A percentile compares a stretch with the other conserved stretches of the same genome.
Evolutionary conservation across 2,113 vertebrate genomes (phyloP).

Genomic region (Stigmatopora argus): DNA sequence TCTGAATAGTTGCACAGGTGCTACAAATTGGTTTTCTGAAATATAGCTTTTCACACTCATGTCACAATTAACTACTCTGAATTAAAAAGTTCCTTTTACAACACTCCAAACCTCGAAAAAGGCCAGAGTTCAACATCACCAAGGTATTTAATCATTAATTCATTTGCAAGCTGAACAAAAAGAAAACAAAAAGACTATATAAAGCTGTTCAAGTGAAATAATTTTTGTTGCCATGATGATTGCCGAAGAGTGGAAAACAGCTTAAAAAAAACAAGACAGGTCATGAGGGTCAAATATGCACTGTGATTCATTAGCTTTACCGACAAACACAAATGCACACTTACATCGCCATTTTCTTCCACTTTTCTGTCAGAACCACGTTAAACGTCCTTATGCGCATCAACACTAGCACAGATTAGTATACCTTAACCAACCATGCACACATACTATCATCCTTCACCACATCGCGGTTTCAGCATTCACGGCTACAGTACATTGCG

Average conservation of each 20-base stretch:
- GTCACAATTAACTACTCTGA: neutral
- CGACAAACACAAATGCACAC: neutral
- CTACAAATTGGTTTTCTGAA: neutral
- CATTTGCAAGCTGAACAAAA: neutral
- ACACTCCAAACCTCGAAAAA: neutral
- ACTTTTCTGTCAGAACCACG: neutral
- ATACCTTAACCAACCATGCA: slow-evolving; percentile 28
- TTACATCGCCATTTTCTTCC: neutral
- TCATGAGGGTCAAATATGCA: neutral
- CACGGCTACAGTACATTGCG: no score
- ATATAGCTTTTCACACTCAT: neutral
- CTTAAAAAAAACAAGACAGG: neutral
- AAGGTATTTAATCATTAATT: neutral
- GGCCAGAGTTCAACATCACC: neutral
- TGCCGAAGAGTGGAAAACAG: neutral
- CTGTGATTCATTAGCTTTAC: neutral
- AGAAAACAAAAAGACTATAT: neutral
- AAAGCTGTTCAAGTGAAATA: neutral
- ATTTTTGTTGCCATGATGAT: neutral
- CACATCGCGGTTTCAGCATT: no score
- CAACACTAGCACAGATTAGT: slow-evolving; percentile 11
- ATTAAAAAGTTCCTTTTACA: neutral
- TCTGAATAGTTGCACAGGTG: no score
- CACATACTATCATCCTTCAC: neutral
- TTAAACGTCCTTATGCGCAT: neutral